Percentiles rank a stretch among this genome's conserved stretches.
phyloP scores from a whole-genome alignment of 2,113 vertebrate genomes.

The Aspidoscelis tigris region DNA sequence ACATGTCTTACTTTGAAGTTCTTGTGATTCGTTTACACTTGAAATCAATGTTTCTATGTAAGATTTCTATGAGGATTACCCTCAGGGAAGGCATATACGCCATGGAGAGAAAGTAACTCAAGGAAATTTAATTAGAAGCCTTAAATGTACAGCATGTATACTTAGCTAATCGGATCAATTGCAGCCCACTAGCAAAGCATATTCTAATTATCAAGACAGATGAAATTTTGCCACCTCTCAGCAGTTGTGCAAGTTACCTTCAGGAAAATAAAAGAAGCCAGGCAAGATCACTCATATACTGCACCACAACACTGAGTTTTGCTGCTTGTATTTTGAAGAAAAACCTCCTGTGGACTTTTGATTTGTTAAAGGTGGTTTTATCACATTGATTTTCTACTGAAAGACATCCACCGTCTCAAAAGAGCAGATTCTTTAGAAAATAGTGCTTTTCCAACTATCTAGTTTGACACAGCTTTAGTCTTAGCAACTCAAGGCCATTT shows the following conservation, averaged over 20 bases:
- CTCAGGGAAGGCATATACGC: conserved; percentile 42
- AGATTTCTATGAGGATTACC: conserved; percentile 45
- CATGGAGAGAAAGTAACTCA: conserved; percentile 37
- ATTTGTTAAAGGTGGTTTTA: conserved; percentile 61
- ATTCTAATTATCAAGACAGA: conserved; percentile 72
- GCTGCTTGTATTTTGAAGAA: conserved; percentile 56
- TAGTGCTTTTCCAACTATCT: background rate
- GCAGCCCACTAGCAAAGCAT: conserved; percentile 64
- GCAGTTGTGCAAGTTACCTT: conserved; percentile 47
- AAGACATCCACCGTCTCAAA: conserved; percentile 26
- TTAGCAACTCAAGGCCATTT: conserved; percentile 11
- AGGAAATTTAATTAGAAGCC: conserved; percentile 66
- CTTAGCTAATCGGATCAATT: conserved; percentile 71
- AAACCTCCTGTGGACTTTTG: conserved; percentile 58
- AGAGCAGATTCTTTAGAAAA: conserved; percentile 31
- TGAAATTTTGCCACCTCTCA: conserved; percentile 72
- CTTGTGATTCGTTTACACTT: conserved; percentile 37
- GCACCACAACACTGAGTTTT: conserved; percentile 55
- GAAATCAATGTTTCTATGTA: conserved; percentile 46
- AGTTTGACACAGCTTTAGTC: conserved; percentile 16
- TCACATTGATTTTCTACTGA: conserved; percentile 48
- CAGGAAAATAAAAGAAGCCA: conserved; percentile 65
- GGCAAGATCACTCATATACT: conserved; percentile 55
- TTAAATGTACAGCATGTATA: conserved; percentile 43
- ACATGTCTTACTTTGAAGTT: conserved; percentile 32